Evolutionary conservation across 1,140 invertebrate genomes (phyloP), one percentile per base, ranked within the genome.

Genomic region (Matsumurasca onukii): DNA sequence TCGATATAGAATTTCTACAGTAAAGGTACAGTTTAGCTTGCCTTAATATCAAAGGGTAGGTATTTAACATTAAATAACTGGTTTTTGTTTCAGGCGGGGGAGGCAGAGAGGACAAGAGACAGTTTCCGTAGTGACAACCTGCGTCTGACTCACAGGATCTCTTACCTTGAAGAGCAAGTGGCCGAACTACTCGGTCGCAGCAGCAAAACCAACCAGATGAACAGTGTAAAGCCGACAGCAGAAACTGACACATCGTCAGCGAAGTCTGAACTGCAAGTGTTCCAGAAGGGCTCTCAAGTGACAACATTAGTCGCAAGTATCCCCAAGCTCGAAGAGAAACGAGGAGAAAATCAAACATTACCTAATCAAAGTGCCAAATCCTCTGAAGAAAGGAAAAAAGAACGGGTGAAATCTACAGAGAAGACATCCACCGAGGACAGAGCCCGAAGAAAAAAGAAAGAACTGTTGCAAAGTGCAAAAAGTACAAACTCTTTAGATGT

Each of bases 131-230:
- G 88, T 27, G 93, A 95, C 79, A 94, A 94, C 77, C 86, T 93
- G 20, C 82, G 92, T 52, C 81, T 95, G 51, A 92, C 91, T 5
- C 93, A 95, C 77, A 84, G 93, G 63, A 94, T 95, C 55, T 91
- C 90, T 1, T 95, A 95, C 78, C 83, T 95, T 48, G 93, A 95
- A 77, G 92, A 95, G 73, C 92, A 94, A 78, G 92, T 94, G 57
- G 80, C 84, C 0, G 89, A 91, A 73, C 79, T 91, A 1, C 78
- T 90, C 2, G 71, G 20, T 31, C 55, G 68, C 48, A 61, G 30
- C 71, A n/a, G 49, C 20, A 29, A 71, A 70, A 31, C 73, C 57
- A 29, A 71, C 65, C 27, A 73, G 70, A 1, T 69, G 13, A 65
- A 71, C 79, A 66, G 68, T 77, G 31, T 71, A 75, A 45, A 68